These are phyloP conservation scores for Acheta domesticus DNA, from an alignment of 2,888 invertebrate species.

Conservation along the genomic window DNA sequence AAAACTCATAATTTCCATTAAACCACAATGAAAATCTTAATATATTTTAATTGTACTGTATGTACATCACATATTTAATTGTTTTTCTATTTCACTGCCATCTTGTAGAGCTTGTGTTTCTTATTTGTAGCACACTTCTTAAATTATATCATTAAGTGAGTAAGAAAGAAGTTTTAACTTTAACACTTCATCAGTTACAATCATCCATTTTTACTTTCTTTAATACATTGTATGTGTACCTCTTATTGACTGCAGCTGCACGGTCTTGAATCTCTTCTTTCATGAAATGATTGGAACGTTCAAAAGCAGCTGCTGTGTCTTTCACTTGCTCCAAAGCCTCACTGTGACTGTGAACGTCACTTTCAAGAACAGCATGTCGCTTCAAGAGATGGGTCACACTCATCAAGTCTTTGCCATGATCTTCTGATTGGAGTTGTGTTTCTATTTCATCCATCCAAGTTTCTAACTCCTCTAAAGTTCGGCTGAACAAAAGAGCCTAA, in stretches of 20 bases:
- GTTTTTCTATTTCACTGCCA: too few species aligned
- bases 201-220: too few species aligned
- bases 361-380: conserved; percentile 77
- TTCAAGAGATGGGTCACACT: conserved; percentile 80
- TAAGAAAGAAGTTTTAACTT: neutral
- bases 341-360: conserved; percentile 77
- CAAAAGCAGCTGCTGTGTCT: conserved; percentile 74
- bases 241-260: conserved; percentile 62
- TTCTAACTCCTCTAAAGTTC: conserved; percentile 89
- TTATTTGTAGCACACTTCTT: neutral
- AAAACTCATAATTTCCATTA: too few species aligned
- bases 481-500: conserved; percentile 77
- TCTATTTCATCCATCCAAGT: conserved; percentile 90
- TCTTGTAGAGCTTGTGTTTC: too few species aligned
- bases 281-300: conserved; percentile 81
- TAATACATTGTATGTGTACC: conserved; percentile 45
- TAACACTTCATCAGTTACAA: neutral
- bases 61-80: too few species aligned
- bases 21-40: too few species aligned
- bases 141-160: neutral
- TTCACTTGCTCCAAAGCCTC: conserved; percentile 78
- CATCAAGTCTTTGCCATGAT: conserved; percentile 79
- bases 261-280: conserved; percentile 77
- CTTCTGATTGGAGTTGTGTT: conserved; percentile 67
- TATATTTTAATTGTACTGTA: too few species aligned